Conservation (phyloP, 2,113 vertebrate species). For the Carlito syrichta region DNA sequence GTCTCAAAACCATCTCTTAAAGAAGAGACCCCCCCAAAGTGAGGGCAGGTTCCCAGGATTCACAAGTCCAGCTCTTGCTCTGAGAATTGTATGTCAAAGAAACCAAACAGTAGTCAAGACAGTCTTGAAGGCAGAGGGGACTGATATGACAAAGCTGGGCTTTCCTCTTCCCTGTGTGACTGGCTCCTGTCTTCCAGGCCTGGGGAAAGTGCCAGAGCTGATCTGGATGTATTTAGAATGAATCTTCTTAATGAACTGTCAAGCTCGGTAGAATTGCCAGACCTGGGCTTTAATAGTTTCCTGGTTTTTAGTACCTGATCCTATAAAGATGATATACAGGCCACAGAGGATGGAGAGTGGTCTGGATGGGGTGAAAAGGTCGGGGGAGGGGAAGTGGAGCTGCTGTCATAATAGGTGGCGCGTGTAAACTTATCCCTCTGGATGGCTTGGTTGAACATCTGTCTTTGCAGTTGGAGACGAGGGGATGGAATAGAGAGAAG, state of each 20-base stretch:
- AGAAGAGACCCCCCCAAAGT: not conserved
- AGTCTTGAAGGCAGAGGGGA: not conserved
- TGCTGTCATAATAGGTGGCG: not conserved
- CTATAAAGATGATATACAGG: slow-evolving; percentile 70
- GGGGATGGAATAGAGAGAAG: not conserved
- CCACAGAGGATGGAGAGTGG: slow-evolving; percentile 25
- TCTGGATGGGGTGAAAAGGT: not conserved
- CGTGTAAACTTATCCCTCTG: not conserved
- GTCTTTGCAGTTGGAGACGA: slow-evolving; percentile 29
- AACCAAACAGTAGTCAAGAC: not conserved
- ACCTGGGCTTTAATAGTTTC: slow-evolving; percentile 66
- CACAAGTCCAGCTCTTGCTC: not conserved
- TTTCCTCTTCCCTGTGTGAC: not conserved
- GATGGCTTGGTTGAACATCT: not conserved
- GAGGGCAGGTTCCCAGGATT: not conserved
- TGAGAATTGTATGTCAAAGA: not conserved
- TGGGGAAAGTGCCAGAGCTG: slow-evolving; percentile 35
- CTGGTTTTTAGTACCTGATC: slow-evolving; percentile 71
- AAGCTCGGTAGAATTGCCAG: slow-evolving; percentile 61
- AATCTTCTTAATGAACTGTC: slow-evolving; percentile 75
- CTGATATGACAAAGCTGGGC: not conserved
- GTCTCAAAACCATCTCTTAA: not conserved
- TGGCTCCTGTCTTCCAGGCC: not conserved
- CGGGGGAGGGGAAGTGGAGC: not conserved
- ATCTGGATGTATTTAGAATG: slow-evolving; percentile 64